These are phyloP conservation scores for Ormyrus labotus DNA, from an alignment of 2,888 invertebrate species.

Conservation along the genomic window DNA sequence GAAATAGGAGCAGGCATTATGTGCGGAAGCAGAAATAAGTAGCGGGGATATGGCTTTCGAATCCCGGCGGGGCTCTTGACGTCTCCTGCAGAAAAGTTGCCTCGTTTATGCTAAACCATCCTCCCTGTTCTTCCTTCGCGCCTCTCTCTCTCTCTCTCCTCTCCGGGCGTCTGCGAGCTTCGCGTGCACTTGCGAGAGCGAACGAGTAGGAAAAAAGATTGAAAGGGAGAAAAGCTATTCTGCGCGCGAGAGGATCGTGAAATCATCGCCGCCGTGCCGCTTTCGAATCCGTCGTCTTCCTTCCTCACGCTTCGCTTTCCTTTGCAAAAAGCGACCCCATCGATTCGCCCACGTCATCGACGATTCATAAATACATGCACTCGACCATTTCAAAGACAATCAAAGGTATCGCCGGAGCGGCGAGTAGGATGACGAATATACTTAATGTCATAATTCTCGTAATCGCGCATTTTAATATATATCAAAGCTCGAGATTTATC, in stretches of 20 bases:
- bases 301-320: not conserved
- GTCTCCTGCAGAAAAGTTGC: slow-evolving; percentile 65
- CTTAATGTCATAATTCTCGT: too few relatives aligned
- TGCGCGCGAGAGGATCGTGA: not conserved
- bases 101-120: slow-evolving; percentile 69
- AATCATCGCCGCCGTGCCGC: not conserved
- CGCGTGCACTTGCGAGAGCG: slow-evolving; percentile 14
- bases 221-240: slow-evolving; percentile 40
- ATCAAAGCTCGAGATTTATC: too few relatives aligned
- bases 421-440: too few relatives aligned
- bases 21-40: slow-evolving; percentile 60
- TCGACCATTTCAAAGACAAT: too few relatives aligned
- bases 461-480: too few relatives aligned
- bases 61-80: slow-evolving; percentile 61
- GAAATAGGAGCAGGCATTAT: slow-evolving; percentile 38
- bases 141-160: slow-evolving; percentile 8
- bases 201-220: slow-evolving; percentile 14
- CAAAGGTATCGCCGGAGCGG: too few relatives aligned
- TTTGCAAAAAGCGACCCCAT: not conserved
- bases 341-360: too few relatives aligned
- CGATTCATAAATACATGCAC: too few relatives aligned
- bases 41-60: slow-evolving; percentile 54
- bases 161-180: slow-evolving; percentile 12
- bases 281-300: slow-evolving; percentile 11
- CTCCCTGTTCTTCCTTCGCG: slow-evolving; percentile 40